These are phyloP conservation scores for Andrena fulva DNA, from an alignment of 2,888 invertebrate genomes.

Conservation along the genomic window DNA sequence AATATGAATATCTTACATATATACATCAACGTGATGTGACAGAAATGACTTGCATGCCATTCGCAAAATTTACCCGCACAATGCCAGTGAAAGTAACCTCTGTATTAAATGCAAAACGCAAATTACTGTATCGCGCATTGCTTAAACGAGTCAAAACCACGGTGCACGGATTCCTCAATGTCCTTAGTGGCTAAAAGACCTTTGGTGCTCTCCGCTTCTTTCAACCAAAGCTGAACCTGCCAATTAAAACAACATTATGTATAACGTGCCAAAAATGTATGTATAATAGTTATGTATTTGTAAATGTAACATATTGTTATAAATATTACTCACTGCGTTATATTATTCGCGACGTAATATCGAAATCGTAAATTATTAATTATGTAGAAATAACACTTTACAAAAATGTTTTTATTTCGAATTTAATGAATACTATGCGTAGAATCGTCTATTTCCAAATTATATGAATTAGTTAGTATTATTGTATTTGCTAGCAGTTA, in stretches of 20 bases:
- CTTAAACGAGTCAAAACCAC: constrained; percentile 71
- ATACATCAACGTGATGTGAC: constrained; percentile 3
- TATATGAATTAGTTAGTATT: too few species aligned
- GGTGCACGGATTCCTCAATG: constrained; percentile 68
- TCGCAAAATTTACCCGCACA: background rate
- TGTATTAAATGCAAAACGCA: constrained; percentile 9
- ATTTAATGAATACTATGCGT: too few species aligned
- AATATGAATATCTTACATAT: constrained; percentile 20
- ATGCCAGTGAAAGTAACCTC: constrained; percentile 15
- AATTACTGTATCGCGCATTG: constrained; percentile 79
- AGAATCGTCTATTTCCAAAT: too few species aligned
- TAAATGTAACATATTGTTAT: too few species aligned
- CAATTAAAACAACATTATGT: constrained; percentile 37
- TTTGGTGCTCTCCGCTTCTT: constrained; percentile 87
- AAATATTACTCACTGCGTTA: too few species aligned
- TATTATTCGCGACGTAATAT: too few species aligned
- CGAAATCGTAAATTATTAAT: too few species aligned
- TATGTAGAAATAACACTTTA: too few species aligned
- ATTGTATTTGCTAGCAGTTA: too few species aligned
- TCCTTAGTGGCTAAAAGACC: constrained; percentile 84
- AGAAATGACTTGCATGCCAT: background rate
- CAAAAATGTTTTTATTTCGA: too few species aligned
- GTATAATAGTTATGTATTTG: too few species aligned
- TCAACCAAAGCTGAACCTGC: constrained; percentile 87
- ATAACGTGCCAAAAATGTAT: background rate